Conservation (phyloP, 2,113 vertebrate species). For the Ursus arctos region DNA sequence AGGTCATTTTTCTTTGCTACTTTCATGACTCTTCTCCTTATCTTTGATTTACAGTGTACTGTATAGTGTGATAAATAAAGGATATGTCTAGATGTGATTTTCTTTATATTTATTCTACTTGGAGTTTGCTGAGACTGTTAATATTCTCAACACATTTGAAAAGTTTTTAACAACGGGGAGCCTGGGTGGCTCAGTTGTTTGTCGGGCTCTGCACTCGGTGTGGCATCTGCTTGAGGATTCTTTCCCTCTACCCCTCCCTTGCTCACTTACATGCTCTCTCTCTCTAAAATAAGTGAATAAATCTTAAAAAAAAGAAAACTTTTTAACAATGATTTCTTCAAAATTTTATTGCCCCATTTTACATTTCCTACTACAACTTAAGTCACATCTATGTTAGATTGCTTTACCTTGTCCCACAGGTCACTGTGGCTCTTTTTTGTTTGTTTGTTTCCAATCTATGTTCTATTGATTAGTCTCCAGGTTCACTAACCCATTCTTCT, state of each 20-base stretch:
- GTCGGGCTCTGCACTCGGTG: not conserved
- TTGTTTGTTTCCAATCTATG: not conserved
- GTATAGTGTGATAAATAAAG: not conserved
- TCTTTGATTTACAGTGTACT: constrained; percentile 29
- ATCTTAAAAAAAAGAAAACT: not conserved
- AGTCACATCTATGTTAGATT: not conserved
- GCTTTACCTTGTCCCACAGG: not conserved
- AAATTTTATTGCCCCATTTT: not conserved
- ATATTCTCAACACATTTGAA: constrained; percentile 4
- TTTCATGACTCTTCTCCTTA: constrained; percentile 13
- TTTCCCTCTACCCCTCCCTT: not conserved
- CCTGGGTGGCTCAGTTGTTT: not conserved
- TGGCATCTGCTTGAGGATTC: not conserved
- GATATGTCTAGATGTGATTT: not conserved
- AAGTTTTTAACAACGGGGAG: not conserved
- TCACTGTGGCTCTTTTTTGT: not conserved
- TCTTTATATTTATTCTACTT: not conserved
- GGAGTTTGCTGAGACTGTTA: constrained; percentile 36
- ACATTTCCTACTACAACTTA: constrained; percentile 1
- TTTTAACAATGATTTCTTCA: constrained; percentile 36
- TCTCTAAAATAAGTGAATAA: not conserved
- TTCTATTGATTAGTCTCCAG: not conserved
- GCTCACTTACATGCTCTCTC: not conserved
- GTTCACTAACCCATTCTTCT: not conserved
- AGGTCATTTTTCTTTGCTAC: not conserved